Base-by-base conservation (phyloP, 2,888 invertebrate species). In the Gasteruption jaculator region DNA sequence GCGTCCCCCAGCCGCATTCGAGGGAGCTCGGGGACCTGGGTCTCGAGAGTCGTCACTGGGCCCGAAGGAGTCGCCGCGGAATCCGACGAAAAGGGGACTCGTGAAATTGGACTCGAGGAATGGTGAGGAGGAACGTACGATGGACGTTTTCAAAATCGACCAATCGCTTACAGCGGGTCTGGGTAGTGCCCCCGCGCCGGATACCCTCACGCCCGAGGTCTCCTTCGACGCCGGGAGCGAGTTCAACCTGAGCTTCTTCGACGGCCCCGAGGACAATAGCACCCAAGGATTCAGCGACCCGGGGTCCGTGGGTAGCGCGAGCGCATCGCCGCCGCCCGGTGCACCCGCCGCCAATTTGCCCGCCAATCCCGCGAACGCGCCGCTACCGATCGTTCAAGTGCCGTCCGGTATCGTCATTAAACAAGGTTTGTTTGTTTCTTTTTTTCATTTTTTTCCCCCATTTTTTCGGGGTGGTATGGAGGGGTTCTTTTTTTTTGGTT, bases 181-280 rank as follows among this genome's bases (percentile, higher is more conserved):
- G 66, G 77, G 77, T 58, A 75, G 73, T 63, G 78, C 80, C 68
- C 80, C 78, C 58, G 73, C 76, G 49, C 76, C 78, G 54, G 79
- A 79, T 67, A 76, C 77, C 71, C 73, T 77, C 61, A 74, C 76
- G 65, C 75, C 79, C 68, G 78, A 80, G 70, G 82, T 85, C 55
- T 77, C 79, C 61, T 83, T 86, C 72, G 85, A 85, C 71, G 82
- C 84, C 56, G 82, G 81, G 65, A 79, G 83, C 52, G 85, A 86
- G 71, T 88, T 88, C 72, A 84, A 86, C 72, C 76, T 88, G 64
- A 80, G 85, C 71, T 88, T 87, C 74, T 87, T 86, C 75, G 86
- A 88, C 71, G 74, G 75, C 22, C 75, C 76, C 36, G 84, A 83
- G 60, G 81, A 81, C 60, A 80, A 79, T 58, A 81, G 77, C 54